Percentiles rank a stretch among this genome's conserved stretches.
Conservation (phyloP, 2,888 invertebrate genomes). For the Aporophyla lueneburgensis region DNA sequence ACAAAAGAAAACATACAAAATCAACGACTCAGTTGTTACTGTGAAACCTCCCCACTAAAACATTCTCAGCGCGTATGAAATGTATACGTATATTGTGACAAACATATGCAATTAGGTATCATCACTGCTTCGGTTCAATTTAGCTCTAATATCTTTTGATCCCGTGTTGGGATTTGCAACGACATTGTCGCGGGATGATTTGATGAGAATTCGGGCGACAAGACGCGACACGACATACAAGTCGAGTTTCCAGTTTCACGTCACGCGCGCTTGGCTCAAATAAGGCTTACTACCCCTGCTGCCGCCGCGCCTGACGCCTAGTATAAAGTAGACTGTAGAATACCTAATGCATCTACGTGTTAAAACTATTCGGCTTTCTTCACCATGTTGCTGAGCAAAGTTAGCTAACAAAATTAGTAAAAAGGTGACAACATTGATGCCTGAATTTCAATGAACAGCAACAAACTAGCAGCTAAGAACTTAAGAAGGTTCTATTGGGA, state of each 20-base stretch:
- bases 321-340: constrained; percentile 85
- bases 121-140: constrained; percentile 84
- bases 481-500: constrained; percentile 2
- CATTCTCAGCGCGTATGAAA: constrained; percentile 62
- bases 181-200: constrained; percentile 89
- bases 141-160: constrained; percentile 88
- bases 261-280: constrained; percentile 89
- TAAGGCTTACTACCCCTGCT: constrained; percentile 88
- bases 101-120: constrained; percentile 78
- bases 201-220: constrained; percentile 88
- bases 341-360: constrained; percentile 84
- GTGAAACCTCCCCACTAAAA: constrained; percentile 47
- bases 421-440: constrained; percentile 59
- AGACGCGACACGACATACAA: constrained; percentile 86
- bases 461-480: constrained; percentile 33
- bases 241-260: constrained; percentile 88
- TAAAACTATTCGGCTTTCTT: constrained; percentile 72
- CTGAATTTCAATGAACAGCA: constrained; percentile 54
- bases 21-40: neutral
- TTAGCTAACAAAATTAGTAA: constrained; percentile 54
- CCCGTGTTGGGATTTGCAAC: constrained; percentile 88
- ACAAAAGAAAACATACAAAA: constrained; percentile 11
- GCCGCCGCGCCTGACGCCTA: constrained; percentile 80
- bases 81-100: constrained; percentile 60
- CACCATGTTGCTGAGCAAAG: constrained; percentile 61